phyloP scores from a whole-genome alignment of 2,797 vertebrate species.

The Gymnocypris eckloni region DNA sequence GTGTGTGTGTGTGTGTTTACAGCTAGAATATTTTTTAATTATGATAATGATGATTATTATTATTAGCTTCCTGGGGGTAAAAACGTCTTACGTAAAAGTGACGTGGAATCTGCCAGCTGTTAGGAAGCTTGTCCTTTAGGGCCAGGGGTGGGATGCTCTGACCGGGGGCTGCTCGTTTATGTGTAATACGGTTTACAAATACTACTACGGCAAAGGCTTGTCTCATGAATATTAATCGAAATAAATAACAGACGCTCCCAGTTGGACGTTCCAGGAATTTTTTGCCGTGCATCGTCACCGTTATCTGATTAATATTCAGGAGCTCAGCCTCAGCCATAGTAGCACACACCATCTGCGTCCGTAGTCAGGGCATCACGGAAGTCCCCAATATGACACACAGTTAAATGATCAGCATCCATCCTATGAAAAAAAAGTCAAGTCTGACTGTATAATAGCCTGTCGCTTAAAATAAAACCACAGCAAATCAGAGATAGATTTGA shows the following conservation, averaged over 20 bases:
- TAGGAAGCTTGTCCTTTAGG: not conserved
- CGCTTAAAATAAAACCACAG: not conserved
- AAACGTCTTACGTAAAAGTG: not conserved
- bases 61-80: too few species aligned
- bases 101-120: not conserved
- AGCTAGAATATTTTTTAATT: too few species aligned
- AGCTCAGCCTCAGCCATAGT: not conserved
- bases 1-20: not conserved
- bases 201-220: conserved; percentile 3
- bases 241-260: not conserved
- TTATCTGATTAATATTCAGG: not conserved
- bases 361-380: conserved; percentile 11
- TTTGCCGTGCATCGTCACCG: not conserved
- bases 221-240: not conserved
- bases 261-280: not conserved
- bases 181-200: not conserved
- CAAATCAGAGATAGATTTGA: not conserved
- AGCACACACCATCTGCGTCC: not conserved
- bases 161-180: not conserved
- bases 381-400: not conserved
- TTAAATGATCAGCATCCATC: not conserved
- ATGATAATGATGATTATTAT: not conserved
- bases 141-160: not conserved
- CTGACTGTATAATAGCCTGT: not conserved
- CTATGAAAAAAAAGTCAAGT: not conserved